Conservation (phyloP, 2,113 vertebrate genomes). For the Notechis scutatus region DNA sequence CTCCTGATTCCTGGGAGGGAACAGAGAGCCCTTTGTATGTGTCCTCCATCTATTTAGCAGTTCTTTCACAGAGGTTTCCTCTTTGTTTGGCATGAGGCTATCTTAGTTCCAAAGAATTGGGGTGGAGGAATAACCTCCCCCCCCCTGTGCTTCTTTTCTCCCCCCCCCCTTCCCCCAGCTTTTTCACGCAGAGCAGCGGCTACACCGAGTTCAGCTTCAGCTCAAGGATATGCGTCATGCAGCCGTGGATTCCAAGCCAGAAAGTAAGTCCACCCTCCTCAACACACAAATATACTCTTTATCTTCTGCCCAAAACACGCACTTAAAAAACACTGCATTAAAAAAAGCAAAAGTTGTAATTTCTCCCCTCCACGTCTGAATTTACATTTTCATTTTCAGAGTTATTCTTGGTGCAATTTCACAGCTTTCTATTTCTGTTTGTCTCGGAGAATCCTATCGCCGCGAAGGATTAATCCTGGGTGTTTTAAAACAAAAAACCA, state of each 20-base stretch:
- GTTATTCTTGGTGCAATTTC: neutral
- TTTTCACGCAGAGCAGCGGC: conserved; percentile 87
- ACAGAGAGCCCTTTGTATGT: neutral
- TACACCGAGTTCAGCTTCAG: conserved; percentile 87
- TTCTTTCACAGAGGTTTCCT: neutral
- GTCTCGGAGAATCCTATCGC: conserved; percentile 13
- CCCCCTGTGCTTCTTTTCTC: conserved; percentile 49
- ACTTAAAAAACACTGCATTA: neutral
- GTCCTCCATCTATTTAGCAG: neutral
- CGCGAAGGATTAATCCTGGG: conserved; percentile 14
- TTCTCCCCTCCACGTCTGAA: neutral
- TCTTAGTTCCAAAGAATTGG: conserved; percentile 39
- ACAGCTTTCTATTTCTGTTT: neutral
- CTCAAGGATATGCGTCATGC: conserved; percentile 89
- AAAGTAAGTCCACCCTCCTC: conserved; percentile 79
- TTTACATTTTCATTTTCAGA: neutral
- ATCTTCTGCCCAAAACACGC: conserved; percentile 12
- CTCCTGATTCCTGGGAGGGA: neutral
- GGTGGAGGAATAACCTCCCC: conserved; percentile 15
- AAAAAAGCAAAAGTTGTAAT: neutral
- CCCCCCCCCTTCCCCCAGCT: conserved; percentile 69
- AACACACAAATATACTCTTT: too few relatives aligned
- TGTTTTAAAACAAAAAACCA: neutral
- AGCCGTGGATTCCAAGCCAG: conserved; percentile 88
- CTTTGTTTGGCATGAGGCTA: neutral